Base-by-base conservation (phyloP, 2,888 invertebrate genomes). In the Lacanobia oleracea region DNA sequence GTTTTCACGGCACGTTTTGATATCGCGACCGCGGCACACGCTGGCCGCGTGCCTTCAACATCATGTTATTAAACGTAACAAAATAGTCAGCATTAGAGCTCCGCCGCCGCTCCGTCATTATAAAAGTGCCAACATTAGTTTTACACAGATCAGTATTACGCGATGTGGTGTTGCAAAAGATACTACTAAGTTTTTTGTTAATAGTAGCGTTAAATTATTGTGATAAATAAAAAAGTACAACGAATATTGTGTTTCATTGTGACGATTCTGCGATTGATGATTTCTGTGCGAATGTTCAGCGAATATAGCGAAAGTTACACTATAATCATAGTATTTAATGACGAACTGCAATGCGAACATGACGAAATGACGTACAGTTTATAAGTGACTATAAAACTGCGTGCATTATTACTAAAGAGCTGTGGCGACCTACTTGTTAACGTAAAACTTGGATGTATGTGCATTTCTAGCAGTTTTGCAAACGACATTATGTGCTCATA, bases 81-180 rank as follows among this genome's bases (percentile, higher is more conserved):
- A 27, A 27, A 63, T 60, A 81, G 67, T 23, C 57, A 65, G 57
- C 67, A 66, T 63, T 56, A 40, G 51, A 51, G 56, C 51, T 53
- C 51, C 23, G 40, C 48, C 33, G 40, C 48, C 23, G 60, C 80
- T 81, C 72, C 72, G 75, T 85, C 85, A 88, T 85, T 86, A 81
- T 84, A 84, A 87, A 89, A 84, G 92, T 94, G 93, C 93, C 93
- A 94, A 93, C 85, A 87, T 86, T 89, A 90, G 82, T 88, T 88
- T 86, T 85, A 88, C 79, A 77, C 87, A 81, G 74, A 91, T 88
- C 91, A 93, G 93, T 94, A 94, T 94, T 94, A 93, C 79, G 83
- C 77, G 77, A 88, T 86, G 83, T 83, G 81, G 84, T 88, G 77
- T 81, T 80, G 77, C 71, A 65, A 77, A 75, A 72, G 48, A 78